Percentiles rank a stretch among this genome's conserved stretches.
phyloP scores from a whole-genome alignment of 2,113 vertebrate genomes.

The Paradoxurus hermaphroditus region DNA sequence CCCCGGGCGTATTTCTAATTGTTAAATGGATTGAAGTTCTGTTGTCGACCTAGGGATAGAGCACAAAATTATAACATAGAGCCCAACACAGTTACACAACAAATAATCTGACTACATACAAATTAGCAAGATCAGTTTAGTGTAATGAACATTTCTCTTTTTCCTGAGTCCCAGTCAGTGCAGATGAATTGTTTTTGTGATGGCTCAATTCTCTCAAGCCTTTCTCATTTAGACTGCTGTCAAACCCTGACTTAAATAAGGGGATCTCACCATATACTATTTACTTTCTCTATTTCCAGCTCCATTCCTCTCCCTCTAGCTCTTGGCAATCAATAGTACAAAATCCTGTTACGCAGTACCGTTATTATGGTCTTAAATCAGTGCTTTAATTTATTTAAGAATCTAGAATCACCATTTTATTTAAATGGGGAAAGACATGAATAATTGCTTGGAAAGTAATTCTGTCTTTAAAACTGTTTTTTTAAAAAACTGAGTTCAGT shows the following conservation, averaged over 20 bases:
- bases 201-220: not conserved
- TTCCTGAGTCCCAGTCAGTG: not conserved
- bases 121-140: not conserved
- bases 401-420: not conserved
- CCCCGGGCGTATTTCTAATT: not conserved
- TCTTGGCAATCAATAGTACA: not conserved
- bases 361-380: not conserved
- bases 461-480: not conserved
- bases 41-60: not conserved
- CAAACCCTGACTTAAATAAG: not conserved
- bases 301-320: not conserved
- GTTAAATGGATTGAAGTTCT: not conserved
- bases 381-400: not conserved
- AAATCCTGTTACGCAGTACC: not conserved
- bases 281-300: not conserved
- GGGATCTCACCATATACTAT: not conserved
- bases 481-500: not conserved
- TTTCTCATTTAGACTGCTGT: not conserved
- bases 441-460: not conserved
- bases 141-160: not conserved
- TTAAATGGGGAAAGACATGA: not conserved
- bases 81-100: not conserved
- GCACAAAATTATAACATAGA: not conserved
- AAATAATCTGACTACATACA: not conserved
- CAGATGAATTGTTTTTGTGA: not conserved